Evolutionary conservation across 2,797 vertebrate species (phyloP).

Genomic region (Argyrosomus regius): DNA sequence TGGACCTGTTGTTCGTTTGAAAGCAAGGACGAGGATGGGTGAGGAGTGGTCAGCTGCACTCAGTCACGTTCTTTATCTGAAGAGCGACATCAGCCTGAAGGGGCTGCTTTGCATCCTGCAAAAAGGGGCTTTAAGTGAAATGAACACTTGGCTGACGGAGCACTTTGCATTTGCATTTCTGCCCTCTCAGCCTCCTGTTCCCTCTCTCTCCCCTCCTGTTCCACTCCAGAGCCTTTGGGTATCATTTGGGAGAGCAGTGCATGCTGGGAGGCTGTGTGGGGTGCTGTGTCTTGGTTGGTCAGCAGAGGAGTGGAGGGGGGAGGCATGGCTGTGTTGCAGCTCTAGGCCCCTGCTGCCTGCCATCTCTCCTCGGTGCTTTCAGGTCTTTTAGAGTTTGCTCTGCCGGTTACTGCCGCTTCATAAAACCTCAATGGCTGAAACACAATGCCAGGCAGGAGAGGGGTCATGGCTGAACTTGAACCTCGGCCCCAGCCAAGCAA

Average conservation of each 20-base stretch:
- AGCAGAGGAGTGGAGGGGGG: conserved; percentile 61
- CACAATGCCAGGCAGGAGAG: conserved; percentile 78
- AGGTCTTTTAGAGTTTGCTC: conserved; percentile 77
- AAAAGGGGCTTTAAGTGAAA: conserved; percentile 68
- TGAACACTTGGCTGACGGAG: conserved; percentile 71
- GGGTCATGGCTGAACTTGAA: conserved; percentile 84
- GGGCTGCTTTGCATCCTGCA: conserved; percentile 61
- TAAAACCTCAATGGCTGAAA: conserved; percentile 81
- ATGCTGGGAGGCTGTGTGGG: conserved; percentile 73
- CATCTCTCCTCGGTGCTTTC: conserved; percentile 75
- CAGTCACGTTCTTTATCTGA: conserved; percentile 41
- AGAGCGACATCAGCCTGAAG: conserved; percentile 53
- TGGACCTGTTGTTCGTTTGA: conserved; percentile 9
- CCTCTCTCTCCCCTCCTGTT: conserved; percentile 44
- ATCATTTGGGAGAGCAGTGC: conserved; percentile 65
- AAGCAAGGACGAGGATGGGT: not conserved
- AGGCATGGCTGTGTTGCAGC: conserved; percentile 50
- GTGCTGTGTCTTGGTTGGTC: conserved; percentile 64
- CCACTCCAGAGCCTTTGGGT: conserved; percentile 61
- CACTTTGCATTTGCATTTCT: conserved; percentile 78
- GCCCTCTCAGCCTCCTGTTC: conserved; percentile 61
- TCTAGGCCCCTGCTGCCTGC: conserved; percentile 75
- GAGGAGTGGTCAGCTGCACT: conserved; percentile 38
- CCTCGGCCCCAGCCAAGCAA: conserved; percentile 72
- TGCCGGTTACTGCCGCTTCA: conserved; percentile 84